Evolutionary conservation across 2,797 vertebrate species (phyloP), one percentile per base, ranked within the genome.

Genomic region (Furcifer pardalis): DNA sequence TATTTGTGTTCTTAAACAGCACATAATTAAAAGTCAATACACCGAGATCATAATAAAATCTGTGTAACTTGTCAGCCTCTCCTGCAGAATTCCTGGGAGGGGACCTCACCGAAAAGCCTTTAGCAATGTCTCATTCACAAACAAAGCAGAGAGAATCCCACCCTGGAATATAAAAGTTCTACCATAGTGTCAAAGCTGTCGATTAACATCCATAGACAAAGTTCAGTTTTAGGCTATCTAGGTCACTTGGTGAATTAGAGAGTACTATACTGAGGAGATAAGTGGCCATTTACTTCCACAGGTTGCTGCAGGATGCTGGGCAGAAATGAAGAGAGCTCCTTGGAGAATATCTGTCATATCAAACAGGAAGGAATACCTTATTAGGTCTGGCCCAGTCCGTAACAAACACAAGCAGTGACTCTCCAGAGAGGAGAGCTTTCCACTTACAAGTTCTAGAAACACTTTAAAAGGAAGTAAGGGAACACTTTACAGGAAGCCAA

Each of bases 251-350:
- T 93, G 91, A 93, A 82, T 92, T 91, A 77, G 85, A 88, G 91
- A 92, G 79, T 85, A 82, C 84, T 90, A 80, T 92, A 94, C 89
- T 74, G 80, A 87, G 91, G 92, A 93, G 95, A 97, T 94, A 94
- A 96, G 95, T 94, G 90, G 91, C 83, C 91, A 94, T 95, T 95
- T 95, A 93, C 94, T 94, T 95, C 94, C 91, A 88, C 86, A 87
- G 84, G 89, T 85, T 85, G 78, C 94, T 96, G 94, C 90, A 94
- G 94, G 94, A 95, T 93, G 92, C 88, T 85, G 87, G 94, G 92
- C 89, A 94, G 94, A 97, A 97, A 97, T 96, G 93, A 97, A 93
- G 96, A 96, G 95, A 92, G 84, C 82, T 96, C 97, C 96, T 96
- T 84, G 73, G 96, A 96, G 97, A 96, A 91, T 88, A 96, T 92